Evolutionary conservation across 2,888 invertebrate genomes (phyloP), one percentile per base, ranked within the genome.

Genomic region (Chydorus sphaericus): DNA sequence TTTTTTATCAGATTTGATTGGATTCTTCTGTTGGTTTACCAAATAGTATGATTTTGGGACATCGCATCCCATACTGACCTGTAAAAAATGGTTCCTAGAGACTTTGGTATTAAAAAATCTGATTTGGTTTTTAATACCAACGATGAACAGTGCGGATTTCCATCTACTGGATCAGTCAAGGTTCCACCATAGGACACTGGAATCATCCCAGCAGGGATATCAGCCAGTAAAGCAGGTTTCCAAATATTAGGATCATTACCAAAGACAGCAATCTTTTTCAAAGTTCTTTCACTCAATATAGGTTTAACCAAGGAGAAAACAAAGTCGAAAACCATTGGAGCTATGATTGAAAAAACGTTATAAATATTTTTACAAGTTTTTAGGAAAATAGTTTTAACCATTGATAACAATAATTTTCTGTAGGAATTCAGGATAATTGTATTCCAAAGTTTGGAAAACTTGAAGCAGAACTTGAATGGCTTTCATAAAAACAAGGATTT

Each of bases 121-220:
- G 31, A n/a, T 28, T 20, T 14, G 26, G 31, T 20, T 10, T 6
- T 29, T 71, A 73, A 72, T 69, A 88, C 89, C 73, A 82, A 76
- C 0, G 82, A 77, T 33, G 77, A 70, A 65, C 85, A 84, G 65
- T 74, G 77, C 0, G 85, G 82, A 70, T 89, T 82, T 0, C 86
- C 89, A 63, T 82, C 82, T n/a, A n/a, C n/a, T 2, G 78, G 75
- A 67, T 88, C 89, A 0, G 76, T 76, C 68, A 81, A 68, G 6
- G 76, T 77, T 0, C 90, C 90, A 0, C 89, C 90, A 65, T 81
- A 87, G 65, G 82, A 77, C 49, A 71, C 75, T 0, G 90, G 90
- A 53, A 90, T 71, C 65, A 81, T 79, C 54, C 82, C 79, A 1
- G 74, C 70, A n/a, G 80, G 76, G 1, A 89, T 75, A 33, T 77